A percentile compares a stretch with the other conserved stretches of the same genome.
Evolutionary conservation across 2,888 invertebrate species (phyloP).

Genomic region (Mythimna albipuncta): DNA sequence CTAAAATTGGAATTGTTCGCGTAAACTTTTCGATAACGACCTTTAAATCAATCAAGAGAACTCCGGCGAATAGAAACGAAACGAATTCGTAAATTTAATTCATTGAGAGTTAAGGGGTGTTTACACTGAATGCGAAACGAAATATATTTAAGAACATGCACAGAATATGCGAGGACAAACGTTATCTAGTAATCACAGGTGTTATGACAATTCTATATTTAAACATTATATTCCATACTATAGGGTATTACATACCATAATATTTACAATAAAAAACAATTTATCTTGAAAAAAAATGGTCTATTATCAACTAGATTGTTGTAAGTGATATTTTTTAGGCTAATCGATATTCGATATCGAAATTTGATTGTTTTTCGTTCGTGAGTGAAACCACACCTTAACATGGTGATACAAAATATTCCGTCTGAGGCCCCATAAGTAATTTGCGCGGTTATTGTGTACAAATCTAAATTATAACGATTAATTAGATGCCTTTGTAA

Average conservation of each 20-base stretch:
- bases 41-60: slow-evolving; percentile 63
- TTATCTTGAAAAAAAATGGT: too few relatives aligned
- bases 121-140: slow-evolving; percentile 10
- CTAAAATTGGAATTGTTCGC: slow-evolving; percentile 62
- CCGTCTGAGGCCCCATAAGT: slow-evolving; percentile 29
- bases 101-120: slow-evolving; percentile 35
- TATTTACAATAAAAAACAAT: too few relatives aligned
- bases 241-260: too few relatives aligned
- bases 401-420: slow-evolving; percentile 27
- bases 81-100: slow-evolving; percentile 51
- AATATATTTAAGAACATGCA: too few relatives aligned
- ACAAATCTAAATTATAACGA: slow-evolving; percentile 42
- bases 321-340: too few relatives aligned
- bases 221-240: too few relatives aligned
- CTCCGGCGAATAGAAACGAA: slow-evolving; percentile 35
- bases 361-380: neutral
- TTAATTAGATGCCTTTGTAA: slow-evolving; percentile 40
- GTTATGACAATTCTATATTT: too few relatives aligned
- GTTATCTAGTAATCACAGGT: too few relatives aligned
- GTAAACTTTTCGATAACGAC: slow-evolving; percentile 63
- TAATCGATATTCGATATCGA: neutral
- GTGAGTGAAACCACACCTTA: slow-evolving; percentile 8
- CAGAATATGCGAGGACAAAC: neutral
- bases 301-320: too few relatives aligned
- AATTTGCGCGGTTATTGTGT: slow-evolving; percentile 54